Base-by-base conservation (phyloP, 2,797 vertebrate genomes). In the Morelia viridis region DNA sequence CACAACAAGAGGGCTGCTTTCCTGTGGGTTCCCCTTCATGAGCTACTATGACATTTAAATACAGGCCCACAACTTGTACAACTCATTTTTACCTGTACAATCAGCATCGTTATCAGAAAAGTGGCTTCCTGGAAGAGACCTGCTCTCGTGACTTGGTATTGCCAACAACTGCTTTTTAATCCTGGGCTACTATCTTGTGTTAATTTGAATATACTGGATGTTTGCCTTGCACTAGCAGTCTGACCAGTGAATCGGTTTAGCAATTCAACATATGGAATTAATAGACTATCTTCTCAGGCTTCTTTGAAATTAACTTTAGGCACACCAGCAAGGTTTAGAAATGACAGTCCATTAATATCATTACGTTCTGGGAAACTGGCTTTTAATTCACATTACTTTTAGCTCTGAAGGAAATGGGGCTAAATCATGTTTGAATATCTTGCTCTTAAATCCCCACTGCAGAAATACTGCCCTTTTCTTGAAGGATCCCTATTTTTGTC, bases 241-340 rank as follows among this genome's bases (percentile, higher is more conserved):
- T 87, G 85, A 60, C 4, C 15, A 84, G 24, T 91, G 26, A 87
- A 26, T 50, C 19, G 12, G 24, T 80, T 80, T 53, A 50, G 12
- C 4, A 28, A 9, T 84, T 35, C 28, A 19, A 56, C 22, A 50
- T 56, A 64, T 5, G 31, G 60, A 41, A 57, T 88, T 41, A 56
- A 64, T 41, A 57, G 22, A 88, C 61, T 83, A 80, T 88, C 24
- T 35, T 56, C 24, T 41, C n/a, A 86, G 84, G 60, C 6, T 7
- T 88, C 87, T 92, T 53, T 56, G 24, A 92, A 92, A 85, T 88
- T 35, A 88, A 56, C 41, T 53, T 91, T 28, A 87, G 53, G 22
- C 10, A 15, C 0, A 24, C 46, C 26, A 61, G 41, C 15, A 91
- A 22, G 13, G 35, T 46, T 76, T 87, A 26, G 64, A 87, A 56